A percentile compares a stretch with the other conserved stretches of the same genome.
Conservation (phyloP, 2,888 invertebrate genomes). For the Brachyptera putata region DNA sequence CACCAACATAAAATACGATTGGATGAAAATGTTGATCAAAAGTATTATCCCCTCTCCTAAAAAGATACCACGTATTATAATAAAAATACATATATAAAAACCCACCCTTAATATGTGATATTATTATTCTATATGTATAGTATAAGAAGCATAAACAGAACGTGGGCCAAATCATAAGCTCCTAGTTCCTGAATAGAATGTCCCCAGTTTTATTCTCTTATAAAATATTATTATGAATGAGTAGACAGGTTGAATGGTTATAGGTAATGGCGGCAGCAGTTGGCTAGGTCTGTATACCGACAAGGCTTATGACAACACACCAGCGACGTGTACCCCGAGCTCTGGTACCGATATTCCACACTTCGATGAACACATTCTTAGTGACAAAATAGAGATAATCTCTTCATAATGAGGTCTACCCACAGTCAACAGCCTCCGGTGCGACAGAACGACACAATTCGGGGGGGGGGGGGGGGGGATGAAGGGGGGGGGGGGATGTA, state of each 20-base stretch:
- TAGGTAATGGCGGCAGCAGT: conserved; percentile 7
- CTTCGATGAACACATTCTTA: conserved; percentile 24
- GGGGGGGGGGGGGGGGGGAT: no score
- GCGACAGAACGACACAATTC: conserved; percentile 3
- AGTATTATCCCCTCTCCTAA: conserved; percentile 15
- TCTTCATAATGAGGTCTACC: conserved; percentile 29
- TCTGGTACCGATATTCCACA: conserved; percentile 24
- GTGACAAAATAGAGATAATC: conserved; percentile 30
- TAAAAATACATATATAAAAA: conserved; percentile 6
- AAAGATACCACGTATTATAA: conserved; percentile 7
- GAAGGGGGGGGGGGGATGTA: no score
- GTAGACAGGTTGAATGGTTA: conserved; percentile 30
- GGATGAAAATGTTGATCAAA: conserved; percentile 25
- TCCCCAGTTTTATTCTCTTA: conserved; percentile 16
- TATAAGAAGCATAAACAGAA: conserved; percentile 3
- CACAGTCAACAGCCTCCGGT: conserved; percentile 29
- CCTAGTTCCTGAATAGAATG: not conserved
- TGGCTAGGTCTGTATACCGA: not conserved
- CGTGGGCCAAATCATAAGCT: conserved; percentile 6
- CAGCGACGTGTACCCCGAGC: not conserved
- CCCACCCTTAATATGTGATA: conserved; percentile 16
- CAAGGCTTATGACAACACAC: not conserved
- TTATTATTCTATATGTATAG: conserved; percentile 16
- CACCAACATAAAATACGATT: conserved; percentile 23
- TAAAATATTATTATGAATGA: conserved; percentile 33